These are phyloP conservation scores for Calyptommatus sinebrachiatus DNA, from an alignment of 2,113 vertebrate genomes.

Conservation along the genomic window DNA sequence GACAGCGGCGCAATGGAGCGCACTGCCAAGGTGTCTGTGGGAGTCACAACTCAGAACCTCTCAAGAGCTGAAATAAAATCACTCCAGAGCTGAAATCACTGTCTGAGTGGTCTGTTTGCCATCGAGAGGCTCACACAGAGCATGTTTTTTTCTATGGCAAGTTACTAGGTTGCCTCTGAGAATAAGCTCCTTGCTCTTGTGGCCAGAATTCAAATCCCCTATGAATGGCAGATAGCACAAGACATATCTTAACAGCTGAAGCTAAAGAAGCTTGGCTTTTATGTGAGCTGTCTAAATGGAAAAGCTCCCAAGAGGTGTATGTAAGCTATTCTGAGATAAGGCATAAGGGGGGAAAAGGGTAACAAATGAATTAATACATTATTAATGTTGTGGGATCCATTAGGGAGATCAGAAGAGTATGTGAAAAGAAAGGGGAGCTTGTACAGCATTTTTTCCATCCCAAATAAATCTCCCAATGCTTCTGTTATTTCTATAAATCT, in stretches of 20 bases:
- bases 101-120: too few relatives aligned
- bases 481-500: neutral
- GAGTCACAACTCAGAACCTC: too few relatives aligned
- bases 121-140: too few relatives aligned
- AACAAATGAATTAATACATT: neutral
- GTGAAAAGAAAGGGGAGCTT: neutral
- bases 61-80: too few relatives aligned
- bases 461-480: neutral
- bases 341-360: neutral
- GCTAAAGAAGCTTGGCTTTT: neutral
- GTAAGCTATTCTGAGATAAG: neutral
- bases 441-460: neutral
- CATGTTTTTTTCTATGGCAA: neutral
- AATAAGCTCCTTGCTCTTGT: neutral
- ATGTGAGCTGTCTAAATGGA: neutral
- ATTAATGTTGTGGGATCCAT: neutral
- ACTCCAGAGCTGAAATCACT: too few relatives aligned
- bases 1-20: too few relatives aligned
- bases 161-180: neutral
- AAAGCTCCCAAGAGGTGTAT: neutral
- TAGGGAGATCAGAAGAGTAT: neutral
- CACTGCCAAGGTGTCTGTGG: too few relatives aligned
- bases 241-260: neutral
- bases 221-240: neutral
- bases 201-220: neutral